A percentile compares a stretch with the other conserved stretches of the same genome.
phyloP scores from a whole-genome alignment of 2,888 invertebrate species.

The Brachyptera putata region DNA sequence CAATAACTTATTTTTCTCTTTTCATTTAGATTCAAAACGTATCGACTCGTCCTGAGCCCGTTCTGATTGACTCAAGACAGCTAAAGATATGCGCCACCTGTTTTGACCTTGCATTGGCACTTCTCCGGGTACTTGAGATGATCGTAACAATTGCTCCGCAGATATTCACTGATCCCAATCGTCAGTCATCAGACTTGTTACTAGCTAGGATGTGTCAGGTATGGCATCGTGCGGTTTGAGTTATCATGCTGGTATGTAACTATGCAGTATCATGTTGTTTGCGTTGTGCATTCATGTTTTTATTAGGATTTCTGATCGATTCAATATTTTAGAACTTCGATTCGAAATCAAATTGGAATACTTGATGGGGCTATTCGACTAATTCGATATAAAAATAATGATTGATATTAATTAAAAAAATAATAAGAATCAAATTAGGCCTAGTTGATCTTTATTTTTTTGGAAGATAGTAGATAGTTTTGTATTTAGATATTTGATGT shows the following conservation, averaged over 20 bases:
- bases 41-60: constrained; percentile 52
- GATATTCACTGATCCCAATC: constrained; percentile 59
- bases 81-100: constrained; percentile 79
- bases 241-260: too few species aligned
- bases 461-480: too few species aligned
- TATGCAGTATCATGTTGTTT: too few species aligned
- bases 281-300: too few species aligned
- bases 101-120: constrained; percentile 72
- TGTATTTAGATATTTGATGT: too few species aligned
- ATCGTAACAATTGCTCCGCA: constrained; percentile 60
- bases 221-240: too few species aligned
- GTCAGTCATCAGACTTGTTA: constrained; percentile 66
- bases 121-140: constrained; percentile 78
- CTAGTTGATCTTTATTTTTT: too few species aligned
- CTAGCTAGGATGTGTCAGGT: constrained; percentile 66
- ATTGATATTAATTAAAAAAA: background rate
- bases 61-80: constrained; percentile 68
- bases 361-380: too few species aligned
- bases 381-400: background rate
- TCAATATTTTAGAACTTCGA: too few species aligned
- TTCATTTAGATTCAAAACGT: constrained; percentile 56
- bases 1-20: background rate
- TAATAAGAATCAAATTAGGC: background rate
- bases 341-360: too few species aligned
- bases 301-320: too few species aligned